A percentile compares a stretch with the other conserved stretches of the same genome.
phyloP scores from a whole-genome alignment of 2,888 invertebrate genomes.

The Pardosa pseudoannulata region DNA sequence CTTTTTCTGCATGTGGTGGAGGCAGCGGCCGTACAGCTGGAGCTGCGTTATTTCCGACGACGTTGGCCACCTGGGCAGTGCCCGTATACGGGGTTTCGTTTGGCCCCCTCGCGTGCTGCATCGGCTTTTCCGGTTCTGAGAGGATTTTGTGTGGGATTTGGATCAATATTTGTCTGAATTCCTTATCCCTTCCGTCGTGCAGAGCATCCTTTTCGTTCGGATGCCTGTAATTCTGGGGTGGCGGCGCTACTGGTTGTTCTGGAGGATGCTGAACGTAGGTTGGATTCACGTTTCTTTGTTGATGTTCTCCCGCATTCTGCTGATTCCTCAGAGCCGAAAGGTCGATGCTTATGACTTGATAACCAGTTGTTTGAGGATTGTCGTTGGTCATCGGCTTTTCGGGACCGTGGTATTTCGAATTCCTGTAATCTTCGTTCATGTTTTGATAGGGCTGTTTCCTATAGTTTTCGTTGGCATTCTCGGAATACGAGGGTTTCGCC shows the following conservation, averaged over 20 bases:
- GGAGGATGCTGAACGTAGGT: neutral
- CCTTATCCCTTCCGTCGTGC: neutral
- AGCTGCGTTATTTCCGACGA: neutral
- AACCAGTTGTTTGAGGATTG: neutral
- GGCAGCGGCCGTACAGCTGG: neutral
- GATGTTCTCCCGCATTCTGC: neutral
- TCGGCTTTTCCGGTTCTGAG: neutral
- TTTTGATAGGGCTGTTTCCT: too few species aligned
- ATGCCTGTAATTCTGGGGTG: neutral
- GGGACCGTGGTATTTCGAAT: too few species aligned
- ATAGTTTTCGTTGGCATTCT: neutral
- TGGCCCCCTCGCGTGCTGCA: too few species aligned
- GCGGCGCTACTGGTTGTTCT: neutral
- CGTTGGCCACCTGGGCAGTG: neutral
- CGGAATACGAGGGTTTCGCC: neutral
- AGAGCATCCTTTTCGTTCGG: neutral
- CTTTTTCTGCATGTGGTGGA: neutral
- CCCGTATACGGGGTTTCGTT: constrained; percentile 14
- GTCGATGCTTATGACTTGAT: constrained; percentile 16
- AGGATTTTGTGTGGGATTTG: constrained; percentile 42
- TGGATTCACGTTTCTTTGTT: neutral
- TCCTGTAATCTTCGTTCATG: too few species aligned
- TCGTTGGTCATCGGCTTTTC: neutral
- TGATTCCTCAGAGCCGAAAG: neutral
- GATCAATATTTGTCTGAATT: constrained; percentile 49